Percentiles rank a stretch among this genome's conserved stretches.
Evolutionary conservation across 2,888 invertebrate species (phyloP).

Genomic region (Monopis laevigella): DNA sequence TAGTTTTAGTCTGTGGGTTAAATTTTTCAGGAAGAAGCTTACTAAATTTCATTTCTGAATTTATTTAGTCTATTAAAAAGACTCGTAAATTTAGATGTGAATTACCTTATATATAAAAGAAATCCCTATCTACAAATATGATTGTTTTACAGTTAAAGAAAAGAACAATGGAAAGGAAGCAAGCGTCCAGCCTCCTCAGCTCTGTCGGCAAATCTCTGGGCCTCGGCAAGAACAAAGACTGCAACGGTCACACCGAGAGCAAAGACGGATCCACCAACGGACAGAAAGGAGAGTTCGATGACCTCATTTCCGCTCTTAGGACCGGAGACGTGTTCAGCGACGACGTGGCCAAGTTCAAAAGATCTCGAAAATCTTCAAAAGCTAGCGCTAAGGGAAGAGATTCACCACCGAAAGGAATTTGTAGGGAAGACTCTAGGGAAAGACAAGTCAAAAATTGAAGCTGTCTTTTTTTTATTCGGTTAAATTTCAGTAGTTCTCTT

Average conservation of each 20-base stretch:
- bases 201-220: constrained; percentile 78
- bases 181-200: constrained; percentile 79
- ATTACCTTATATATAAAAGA: too few species aligned
- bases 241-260: constrained; percentile 61
- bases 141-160: constrained; percentile 78
- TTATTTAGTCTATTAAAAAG: too few species aligned
- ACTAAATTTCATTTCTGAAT: too few species aligned
- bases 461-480: too few species aligned
- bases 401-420: constrained; percentile 48
- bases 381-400: constrained; percentile 55
- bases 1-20: too few species aligned
- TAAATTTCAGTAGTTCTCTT: too few species aligned
- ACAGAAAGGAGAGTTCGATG: constrained; percentile 92
- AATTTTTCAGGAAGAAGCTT: too few species aligned
- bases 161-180: constrained; percentile 87
- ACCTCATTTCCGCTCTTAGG: constrained; percentile 91
- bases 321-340: constrained; percentile 97
- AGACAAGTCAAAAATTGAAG: constrained; percentile 33
- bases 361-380: constrained; percentile 55
- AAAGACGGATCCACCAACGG: constrained; percentile 48
- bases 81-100: too few species aligned
- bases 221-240: constrained; percentile 67
- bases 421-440: constrained; percentile 58
- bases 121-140: too few species aligned
- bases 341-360: constrained; percentile 88